Percentiles rank a stretch among this genome's conserved stretches.
Conservation (phyloP, 2,113 vertebrate species). For the Catharus bicknelli region DNA sequence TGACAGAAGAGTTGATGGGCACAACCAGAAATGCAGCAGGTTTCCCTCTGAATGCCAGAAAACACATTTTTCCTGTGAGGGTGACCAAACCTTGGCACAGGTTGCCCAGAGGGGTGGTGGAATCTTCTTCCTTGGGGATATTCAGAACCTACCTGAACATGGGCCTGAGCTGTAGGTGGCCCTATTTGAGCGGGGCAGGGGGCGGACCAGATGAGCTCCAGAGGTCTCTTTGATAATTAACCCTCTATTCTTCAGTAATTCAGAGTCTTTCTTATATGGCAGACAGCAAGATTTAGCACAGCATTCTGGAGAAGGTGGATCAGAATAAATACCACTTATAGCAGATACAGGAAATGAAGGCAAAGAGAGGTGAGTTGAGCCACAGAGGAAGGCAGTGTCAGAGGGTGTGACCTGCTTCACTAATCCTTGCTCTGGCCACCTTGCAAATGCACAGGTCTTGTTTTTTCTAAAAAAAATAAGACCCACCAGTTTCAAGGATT, state of each 20-base stretch:
- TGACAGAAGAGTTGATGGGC: background rate
- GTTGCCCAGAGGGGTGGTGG: background rate
- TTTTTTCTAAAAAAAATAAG: background rate
- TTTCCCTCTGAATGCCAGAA: background rate
- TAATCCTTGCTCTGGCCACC: background rate
- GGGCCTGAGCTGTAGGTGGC: background rate
- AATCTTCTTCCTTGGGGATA: background rate
- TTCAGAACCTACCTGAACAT: background rate
- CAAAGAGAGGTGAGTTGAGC: background rate
- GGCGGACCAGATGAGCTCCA: background rate
- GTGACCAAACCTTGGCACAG: fast-evolving
- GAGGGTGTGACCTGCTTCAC: background rate
- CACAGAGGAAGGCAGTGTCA: background rate
- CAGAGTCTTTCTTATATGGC: background rate
- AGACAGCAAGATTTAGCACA: background rate
- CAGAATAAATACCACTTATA: background rate
- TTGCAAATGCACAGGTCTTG: background rate
- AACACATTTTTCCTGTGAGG: background rate
- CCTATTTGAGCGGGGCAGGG: background rate
- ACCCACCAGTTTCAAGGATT: background rate
- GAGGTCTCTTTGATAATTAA: background rate
- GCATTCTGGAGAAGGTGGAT: background rate
- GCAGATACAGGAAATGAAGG: background rate
- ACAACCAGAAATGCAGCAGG: fast-evolving
- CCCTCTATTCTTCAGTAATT: background rate